A percentile compares a stretch with the other conserved stretches of the same genome.
These are phyloP conservation scores for Papilio machaon DNA, from an alignment of 1,140 invertebrate genomes.

Conservation along the genomic window DNA sequence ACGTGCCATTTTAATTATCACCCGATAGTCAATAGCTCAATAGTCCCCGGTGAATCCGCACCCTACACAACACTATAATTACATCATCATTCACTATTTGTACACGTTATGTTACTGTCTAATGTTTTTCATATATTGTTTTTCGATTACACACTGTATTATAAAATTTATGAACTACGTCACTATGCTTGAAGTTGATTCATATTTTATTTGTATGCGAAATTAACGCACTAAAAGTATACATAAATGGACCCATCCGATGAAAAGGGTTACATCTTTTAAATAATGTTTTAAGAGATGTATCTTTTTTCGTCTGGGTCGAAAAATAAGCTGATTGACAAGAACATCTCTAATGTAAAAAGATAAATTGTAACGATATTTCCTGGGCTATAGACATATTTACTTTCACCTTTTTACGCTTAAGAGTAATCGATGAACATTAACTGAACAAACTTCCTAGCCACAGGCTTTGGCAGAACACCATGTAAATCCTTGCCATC, in stretches of 20 bases:
- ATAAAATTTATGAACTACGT: background rate
- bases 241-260: no score
- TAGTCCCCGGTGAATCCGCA: constrained; percentile 42
- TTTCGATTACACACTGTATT: background rate
- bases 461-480: background rate
- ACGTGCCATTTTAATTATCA: constrained; percentile 70
- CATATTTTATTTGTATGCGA: background rate
- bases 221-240: no score
- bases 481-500: constrained; percentile 44
- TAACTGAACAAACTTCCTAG: background rate
- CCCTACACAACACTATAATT: constrained; percentile 15
- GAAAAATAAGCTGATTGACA: no score
- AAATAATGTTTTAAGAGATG: no score
- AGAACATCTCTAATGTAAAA: background rate
- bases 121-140: background rate
- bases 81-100: constrained; percentile 30
- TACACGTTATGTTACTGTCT: background rate
- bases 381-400: background rate
- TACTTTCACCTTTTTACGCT: background rate
- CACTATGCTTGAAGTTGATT: background rate
- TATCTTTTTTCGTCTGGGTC: no score
- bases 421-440: background rate
- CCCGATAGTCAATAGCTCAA: constrained; percentile 62
- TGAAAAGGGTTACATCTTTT: no score
- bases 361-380: background rate